Evolutionary conservation across 2,113 vertebrate genomes (phyloP), one percentile per base, ranked within the genome.

Genomic region (Pogonocichla stellata): DNA sequence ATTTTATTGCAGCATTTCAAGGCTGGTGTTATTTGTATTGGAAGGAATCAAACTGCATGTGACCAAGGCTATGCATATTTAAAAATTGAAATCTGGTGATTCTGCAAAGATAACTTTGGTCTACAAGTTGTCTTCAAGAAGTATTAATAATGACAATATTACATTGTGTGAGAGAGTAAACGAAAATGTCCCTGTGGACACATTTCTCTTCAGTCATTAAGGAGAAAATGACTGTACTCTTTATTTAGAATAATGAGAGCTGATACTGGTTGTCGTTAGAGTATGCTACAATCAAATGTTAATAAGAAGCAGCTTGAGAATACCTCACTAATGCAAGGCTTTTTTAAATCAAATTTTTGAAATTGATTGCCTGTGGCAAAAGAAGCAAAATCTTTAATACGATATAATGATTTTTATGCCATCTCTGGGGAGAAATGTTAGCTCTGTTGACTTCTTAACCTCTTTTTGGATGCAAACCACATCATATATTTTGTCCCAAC

Each of bases 211-310:
- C 93, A 94, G 69, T 97, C 94, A 96, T 97, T 97, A 96, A 81
- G 80, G 96, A 89, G 79, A 95, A 96, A 97, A 97, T 92, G 74
- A 95, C 93, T 95, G 4, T 62, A 89, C 38, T 92, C 93, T 96
- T 96, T 96, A 88, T 91, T 93, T 95, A 96, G 95, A 97, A 96
- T 97, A 96, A 97, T 83, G 93, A 96, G 92, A 80, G 74, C 62
- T 57, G 40, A 79, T 93, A 69, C 57, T 85, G 74, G 86, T 64
- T 94, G 92, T 80, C 33, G n/a, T 88, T 94, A 86, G 77, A 80
- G 28, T 71, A 67, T 58, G 75, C 13, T 77, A 56, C 95, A 96
- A 93, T 81, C 91, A 89, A 95, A 87, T 53, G 65, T 87, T 94
- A 93, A 95, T 60, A 90, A 96, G 91, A 93, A 95, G 77, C 82